Base-by-base conservation (phyloP, 30 jellyfish, hydroid and myxozoan species). In the Aurelia aurita region DNA sequence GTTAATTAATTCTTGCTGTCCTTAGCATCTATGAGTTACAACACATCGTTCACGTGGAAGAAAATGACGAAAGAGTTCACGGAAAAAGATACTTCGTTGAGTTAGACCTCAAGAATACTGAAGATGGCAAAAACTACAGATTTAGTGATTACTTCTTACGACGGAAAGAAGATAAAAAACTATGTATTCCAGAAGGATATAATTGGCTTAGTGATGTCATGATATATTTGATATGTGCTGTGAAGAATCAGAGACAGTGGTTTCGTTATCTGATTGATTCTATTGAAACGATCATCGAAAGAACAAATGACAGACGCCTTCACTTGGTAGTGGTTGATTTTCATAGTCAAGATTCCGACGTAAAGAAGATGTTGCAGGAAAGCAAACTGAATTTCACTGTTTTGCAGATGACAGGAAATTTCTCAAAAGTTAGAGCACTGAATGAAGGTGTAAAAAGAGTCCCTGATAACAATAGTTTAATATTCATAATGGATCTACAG, bases 41-140 rank as follows among this genome's bases (percentile, higher is more conserved):
- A 55, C 29, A 79, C 45, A 89, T 95, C 3, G 98, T 89, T 25
- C 80, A 74, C 72, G 91, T 95, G 26, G 97, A 95, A 75, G 97
- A 95, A 74, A 95, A 95, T 77, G 15, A 34, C 43, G 99, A 95
- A 58, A 49, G 60, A 35, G 44, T 25, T 15, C 59, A 35, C 15
- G 97, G 96, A 22, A 95, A 90, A 68, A 82, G 99, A 23, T 95
- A 95, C 73, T 86, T 95, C 34, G 96, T 95, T 3, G 99, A 95
- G 84, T 61, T 95, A 15, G 99, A 95, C 43, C 72, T 89, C 5
- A 68, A 61, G 31, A 82, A 84, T 31, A 21, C 34, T 9, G 46
- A 14, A 6, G 74, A 76, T 28, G 85, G 87, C 21, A 68, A 66
- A 67, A n/a, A 64, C 10, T 87, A 79, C 43, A 92, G 99, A 25